A percentile compares a stretch with the other conserved stretches of the same genome.
Conservation (phyloP, 1,140 invertebrate genomes). For the Dreissena rostriformis region DNA sequence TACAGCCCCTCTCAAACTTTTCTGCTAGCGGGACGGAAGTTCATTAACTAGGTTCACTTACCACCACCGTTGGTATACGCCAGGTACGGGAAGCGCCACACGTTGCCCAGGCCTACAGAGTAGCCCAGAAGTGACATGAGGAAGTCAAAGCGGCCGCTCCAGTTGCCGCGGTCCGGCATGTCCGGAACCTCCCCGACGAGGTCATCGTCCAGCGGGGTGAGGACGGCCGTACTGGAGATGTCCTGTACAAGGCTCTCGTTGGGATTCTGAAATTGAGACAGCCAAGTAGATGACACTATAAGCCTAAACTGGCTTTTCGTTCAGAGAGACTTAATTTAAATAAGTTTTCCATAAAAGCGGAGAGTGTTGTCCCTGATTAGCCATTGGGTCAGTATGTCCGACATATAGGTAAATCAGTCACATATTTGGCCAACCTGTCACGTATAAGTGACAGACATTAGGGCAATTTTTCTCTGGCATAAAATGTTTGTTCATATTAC, state of each 20-base stretch:
- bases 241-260: constrained; percentile 74
- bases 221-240: constrained; percentile 77
- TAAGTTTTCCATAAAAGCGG: not conserved
- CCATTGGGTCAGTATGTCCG: too few relatives aligned
- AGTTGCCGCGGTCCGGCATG: constrained; percentile 83
- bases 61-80: constrained; percentile 97
- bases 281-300: too few relatives aligned
- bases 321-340: not conserved
- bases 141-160: constrained; percentile 83
- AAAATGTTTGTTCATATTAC: not conserved
- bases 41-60: constrained; percentile 51
- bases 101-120: constrained; percentile 90
- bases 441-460: not conserved
- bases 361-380: not conserved
- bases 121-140: constrained; percentile 82
- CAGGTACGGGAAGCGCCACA: constrained; percentile 97
- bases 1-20: too few relatives aligned
- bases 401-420: too few relatives aligned
- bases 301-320: not conserved
- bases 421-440: not conserved
- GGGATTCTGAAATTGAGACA: constrained; percentile 66
- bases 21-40: too few relatives aligned
- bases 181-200: constrained; percentile 84
- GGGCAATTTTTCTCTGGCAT: not conserved
- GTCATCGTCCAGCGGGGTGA: constrained; percentile 76